Conservation (phyloP, 2,113 vertebrate species). For the Chrysochloris asiatica region DNA sequence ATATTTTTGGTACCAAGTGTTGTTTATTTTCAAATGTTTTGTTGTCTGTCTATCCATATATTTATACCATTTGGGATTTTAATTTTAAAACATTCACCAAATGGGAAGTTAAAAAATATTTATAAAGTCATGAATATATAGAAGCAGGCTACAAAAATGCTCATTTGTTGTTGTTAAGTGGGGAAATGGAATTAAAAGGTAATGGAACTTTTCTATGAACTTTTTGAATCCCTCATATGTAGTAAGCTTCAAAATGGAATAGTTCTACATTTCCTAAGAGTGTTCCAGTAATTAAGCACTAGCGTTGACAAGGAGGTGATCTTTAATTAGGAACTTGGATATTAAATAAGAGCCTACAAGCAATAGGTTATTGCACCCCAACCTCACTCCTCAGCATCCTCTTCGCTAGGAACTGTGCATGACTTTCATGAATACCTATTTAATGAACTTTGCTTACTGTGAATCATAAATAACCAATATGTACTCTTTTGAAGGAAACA, state of each 20-base stretch:
- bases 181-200: too few relatives aligned
- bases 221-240: too few relatives aligned
- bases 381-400: rapidly evolving
- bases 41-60: background rate
- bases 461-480: slow-evolving; percentile 72
- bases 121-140: background rate
- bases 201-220: too few relatives aligned
- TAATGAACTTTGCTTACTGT: slow-evolving; percentile 21
- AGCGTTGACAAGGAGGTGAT: background rate
- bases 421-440: background rate
- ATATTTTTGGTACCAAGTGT: background rate
- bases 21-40: background rate
- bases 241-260: background rate
- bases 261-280: slow-evolving; percentile 1
- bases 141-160: too few relatives aligned
- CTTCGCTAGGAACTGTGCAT: background rate
- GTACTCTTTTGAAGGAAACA: slow-evolving; percentile 71
- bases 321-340: background rate
- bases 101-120: background rate
- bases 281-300: background rate
- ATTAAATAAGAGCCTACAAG: background rate
- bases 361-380: background rate
- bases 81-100: slow-evolving; percentile 4
- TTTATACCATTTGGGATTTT: background rate
- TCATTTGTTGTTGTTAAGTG: too few relatives aligned